phyloP scores from a whole-genome alignment of 2,797 vertebrate species.

The Hemibagrus guttatus region DNA sequence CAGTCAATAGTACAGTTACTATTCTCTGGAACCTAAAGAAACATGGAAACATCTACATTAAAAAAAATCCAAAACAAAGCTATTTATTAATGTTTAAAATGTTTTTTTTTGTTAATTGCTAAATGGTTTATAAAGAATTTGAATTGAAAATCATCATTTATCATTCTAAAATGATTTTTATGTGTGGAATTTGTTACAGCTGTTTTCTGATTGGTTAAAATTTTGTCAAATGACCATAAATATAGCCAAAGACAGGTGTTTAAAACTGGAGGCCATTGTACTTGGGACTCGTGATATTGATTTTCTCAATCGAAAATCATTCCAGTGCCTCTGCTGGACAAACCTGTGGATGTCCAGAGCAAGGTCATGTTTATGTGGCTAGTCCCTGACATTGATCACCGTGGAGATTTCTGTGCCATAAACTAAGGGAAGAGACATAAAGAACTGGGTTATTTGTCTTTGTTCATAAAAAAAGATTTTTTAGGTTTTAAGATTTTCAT shows the following conservation, averaged over 20 bases:
- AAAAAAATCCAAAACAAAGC: not conserved
- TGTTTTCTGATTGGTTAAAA: not conserved
- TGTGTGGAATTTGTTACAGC: not conserved
- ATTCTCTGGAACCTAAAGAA: not conserved
- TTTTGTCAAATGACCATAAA: conserved; percentile 3
- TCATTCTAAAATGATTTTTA: not conserved
- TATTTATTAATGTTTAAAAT: not conserved
- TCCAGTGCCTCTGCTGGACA: not conserved
- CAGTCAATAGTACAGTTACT: not conserved
- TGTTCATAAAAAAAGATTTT: not conserved
- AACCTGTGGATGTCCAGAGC: not conserved
- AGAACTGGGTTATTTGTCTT: not conserved
- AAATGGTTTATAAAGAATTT: not conserved
- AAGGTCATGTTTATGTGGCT: not conserved
- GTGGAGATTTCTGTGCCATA: not conserved
- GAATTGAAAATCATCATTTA: not conserved
- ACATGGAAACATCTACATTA: not conserved
- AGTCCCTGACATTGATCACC: not conserved
- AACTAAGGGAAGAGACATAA: not conserved
- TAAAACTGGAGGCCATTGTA: no score
- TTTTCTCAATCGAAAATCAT: not conserved
- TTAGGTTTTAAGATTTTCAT: not conserved
- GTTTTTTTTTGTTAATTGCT: not conserved
- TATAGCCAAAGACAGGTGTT: not conserved
- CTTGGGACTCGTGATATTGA: not conserved